These are phyloP conservation scores for Parascotia fuliginaria DNA, from an alignment of 2,888 invertebrate genomes.

Conservation along the genomic window DNA sequence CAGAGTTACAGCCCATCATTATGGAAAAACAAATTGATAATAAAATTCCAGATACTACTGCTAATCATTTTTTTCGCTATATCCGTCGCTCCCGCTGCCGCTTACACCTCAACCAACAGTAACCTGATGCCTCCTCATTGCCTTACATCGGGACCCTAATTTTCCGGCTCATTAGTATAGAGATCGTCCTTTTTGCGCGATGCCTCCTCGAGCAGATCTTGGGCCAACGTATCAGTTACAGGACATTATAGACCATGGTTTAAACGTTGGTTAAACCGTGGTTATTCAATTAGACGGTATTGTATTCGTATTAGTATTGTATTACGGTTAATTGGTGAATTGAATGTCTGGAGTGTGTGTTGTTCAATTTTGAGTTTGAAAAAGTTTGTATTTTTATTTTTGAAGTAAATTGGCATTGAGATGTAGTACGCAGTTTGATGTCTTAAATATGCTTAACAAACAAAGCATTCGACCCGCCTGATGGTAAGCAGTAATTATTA, in stretches of 20 bases:
- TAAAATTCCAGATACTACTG: too few species aligned
- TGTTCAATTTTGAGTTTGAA: conserved; percentile 10
- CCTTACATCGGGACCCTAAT: conserved; percentile 76
- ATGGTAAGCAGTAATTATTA: too few species aligned
- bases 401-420: too few species aligned
- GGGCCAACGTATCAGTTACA: conserved; percentile 42
- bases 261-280: conserved; percentile 27
- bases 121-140: conserved; percentile 66
- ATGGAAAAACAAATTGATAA: too few species aligned
- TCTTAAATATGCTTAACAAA: too few species aligned
- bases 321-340: conserved; percentile 37
- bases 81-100: not conserved
- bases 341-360: conserved; percentile 8
- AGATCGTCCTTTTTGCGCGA: conserved; percentile 73
- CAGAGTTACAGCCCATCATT: too few species aligned
- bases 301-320: conserved; percentile 30
- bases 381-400: not conserved
- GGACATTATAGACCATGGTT: conserved; percentile 25
- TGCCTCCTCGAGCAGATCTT: conserved; percentile 56
- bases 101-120: conserved; percentile 36
- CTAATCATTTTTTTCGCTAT: not conserved
- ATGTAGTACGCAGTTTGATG: too few species aligned
- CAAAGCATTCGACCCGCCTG: too few species aligned
- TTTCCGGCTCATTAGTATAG: conserved; percentile 79
- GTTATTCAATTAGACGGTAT: conserved; percentile 22